A percentile compares a stretch with the other conserved stretches of the same genome.
Evolutionary conservation across 2,113 vertebrate genomes (phyloP).

Genomic region (Nerophis lumbriciformis): DNA sequence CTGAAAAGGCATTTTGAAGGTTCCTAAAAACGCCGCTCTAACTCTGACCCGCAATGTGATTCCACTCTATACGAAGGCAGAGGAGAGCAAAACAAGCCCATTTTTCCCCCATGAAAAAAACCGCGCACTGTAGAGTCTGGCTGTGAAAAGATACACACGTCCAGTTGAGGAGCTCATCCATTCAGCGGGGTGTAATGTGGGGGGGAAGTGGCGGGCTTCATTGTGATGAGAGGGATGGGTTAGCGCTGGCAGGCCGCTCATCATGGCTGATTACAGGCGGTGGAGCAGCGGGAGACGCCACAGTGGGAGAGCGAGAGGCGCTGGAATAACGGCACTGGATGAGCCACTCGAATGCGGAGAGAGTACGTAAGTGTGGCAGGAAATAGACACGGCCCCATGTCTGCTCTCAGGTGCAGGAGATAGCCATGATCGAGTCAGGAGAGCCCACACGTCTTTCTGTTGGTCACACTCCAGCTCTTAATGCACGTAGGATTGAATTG

Average conservation of each 20-base stretch:
- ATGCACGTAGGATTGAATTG: no score
- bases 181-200: conserved; percentile 67
- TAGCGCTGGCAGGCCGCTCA: conserved; percentile 67
- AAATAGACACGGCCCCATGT: not conserved
- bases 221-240: conserved; percentile 71
- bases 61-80: conserved; percentile 56
- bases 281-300: conserved; percentile 56
- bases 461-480: no score
- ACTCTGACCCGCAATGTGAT: conserved; percentile 61
- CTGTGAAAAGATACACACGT: conserved; percentile 49
- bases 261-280: conserved; percentile 69
- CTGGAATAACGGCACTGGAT: not conserved
- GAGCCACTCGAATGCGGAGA: not conserved
- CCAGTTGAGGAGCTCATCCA: conserved; percentile 59
- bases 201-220: conserved; percentile 59
- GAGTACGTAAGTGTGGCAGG: not conserved
- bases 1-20: conserved; percentile 12
- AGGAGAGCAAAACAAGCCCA: conserved; percentile 53
- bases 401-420: not conserved
- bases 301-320: conserved; percentile 49
- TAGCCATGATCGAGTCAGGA: not conserved
- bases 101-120: conserved; percentile 58
- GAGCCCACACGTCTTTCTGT: not conserved
- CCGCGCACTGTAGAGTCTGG: conserved; percentile 41
- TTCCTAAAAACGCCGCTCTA: conserved; percentile 29